These are phyloP conservation scores for Athalia cordata DNA, from an alignment of 2,888 invertebrate species.

Conservation along the genomic window DNA sequence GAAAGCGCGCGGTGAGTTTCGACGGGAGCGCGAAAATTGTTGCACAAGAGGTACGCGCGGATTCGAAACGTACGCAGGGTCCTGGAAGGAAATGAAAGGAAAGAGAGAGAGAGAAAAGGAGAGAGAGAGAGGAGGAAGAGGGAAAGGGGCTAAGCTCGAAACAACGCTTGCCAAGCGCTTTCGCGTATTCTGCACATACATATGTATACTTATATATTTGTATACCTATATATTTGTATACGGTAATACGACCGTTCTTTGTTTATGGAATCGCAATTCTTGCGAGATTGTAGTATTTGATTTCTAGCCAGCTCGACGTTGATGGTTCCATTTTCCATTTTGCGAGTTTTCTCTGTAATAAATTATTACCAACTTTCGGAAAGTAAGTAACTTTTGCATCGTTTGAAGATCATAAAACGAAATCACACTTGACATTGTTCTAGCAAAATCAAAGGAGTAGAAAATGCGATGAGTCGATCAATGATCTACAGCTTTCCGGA, in stretches of 20 bases:
- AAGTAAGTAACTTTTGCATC: too few species aligned
- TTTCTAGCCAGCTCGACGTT: neutral
- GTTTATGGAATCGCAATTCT: constrained; percentile 26
- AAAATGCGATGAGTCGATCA: too few species aligned
- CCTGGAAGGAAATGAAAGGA: constrained; percentile 10
- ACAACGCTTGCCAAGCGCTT: constrained; percentile 15
- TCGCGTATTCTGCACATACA: neutral
- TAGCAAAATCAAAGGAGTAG: too few species aligned
- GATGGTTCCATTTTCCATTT: too few species aligned
- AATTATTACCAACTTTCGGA: too few species aligned
- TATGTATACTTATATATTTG: neutral
- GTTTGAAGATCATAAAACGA: too few species aligned
- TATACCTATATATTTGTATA: neutral
- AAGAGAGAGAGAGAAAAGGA: constrained; percentile 37
- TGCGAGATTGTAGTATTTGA: neutral
- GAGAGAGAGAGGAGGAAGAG: constrained; percentile 32
- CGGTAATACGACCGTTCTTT: constrained; percentile 9
- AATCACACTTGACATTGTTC: too few species aligned
- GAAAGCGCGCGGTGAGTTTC: constrained; percentile 28
- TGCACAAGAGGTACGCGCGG: neutral
- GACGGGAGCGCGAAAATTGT: constrained; percentile 25
- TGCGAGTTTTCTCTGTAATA: too few species aligned
- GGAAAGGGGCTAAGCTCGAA: constrained; percentile 32
- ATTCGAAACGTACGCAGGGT: neutral
- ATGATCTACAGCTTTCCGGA: too few species aligned